Evolutionary conservation across 2,888 invertebrate genomes (phyloP).

Genomic region (Apodemia hepburni): DNA sequence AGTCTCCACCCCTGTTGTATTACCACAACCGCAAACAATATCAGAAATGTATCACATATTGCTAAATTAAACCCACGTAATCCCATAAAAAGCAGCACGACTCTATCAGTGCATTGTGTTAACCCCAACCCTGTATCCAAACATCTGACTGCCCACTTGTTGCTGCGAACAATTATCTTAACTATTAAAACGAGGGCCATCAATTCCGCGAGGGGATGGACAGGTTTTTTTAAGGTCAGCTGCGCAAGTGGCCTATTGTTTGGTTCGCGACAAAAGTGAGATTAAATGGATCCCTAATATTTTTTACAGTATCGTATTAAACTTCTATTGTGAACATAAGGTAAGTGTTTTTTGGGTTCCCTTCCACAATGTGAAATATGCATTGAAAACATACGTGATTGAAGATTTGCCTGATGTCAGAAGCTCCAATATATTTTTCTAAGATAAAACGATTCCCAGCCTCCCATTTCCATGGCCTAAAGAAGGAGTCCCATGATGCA

Average conservation of each 20-base stretch:
- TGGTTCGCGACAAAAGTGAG: conserved; percentile 1
- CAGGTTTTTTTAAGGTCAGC: conserved; percentile 65
- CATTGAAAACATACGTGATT: no score
- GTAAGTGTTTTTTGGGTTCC: conserved; percentile 1
- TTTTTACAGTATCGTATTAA: conserved; percentile 12
- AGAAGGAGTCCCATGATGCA: no score
- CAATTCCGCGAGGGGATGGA: conserved; percentile 22
- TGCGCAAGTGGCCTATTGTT: conserved; percentile 65
- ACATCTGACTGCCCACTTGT: conserved; percentile 46
- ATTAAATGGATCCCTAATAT: conserved; percentile 11
- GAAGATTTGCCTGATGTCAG: no score
- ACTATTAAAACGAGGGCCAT: conserved; percentile 5
- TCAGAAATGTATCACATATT: conserved; percentile 4
- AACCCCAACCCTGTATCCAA: conserved; percentile 24
- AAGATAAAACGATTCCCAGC: no score
- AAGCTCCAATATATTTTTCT: no score
- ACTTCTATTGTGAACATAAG: conserved; percentile 5
- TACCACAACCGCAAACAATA: neutral
- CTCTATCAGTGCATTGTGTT: conserved; percentile 3
- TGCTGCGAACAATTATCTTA: conserved; percentile 24
- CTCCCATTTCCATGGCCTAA: no score
- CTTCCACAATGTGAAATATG: no score
- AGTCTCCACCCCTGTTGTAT: neutral
- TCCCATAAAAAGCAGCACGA: neutral
- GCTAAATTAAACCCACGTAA: conserved; percentile 1